Percentiles rank a stretch among this genome's conserved stretches.
Conservation (phyloP, 2,888 invertebrate genomes). For the Brachylomia viminalis region DNA sequence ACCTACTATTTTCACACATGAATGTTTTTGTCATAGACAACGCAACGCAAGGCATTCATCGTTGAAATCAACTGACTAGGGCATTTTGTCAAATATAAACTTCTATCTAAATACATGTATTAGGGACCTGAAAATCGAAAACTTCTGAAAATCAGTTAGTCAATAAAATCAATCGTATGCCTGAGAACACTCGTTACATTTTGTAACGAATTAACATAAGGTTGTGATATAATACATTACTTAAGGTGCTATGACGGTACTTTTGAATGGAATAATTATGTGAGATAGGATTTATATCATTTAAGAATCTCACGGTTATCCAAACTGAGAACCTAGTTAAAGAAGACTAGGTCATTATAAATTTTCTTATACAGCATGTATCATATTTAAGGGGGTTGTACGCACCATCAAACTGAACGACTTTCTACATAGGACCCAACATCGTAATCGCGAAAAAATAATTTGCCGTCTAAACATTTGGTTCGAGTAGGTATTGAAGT, state of each 20-base stretch:
- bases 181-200: slow-evolving; percentile 14
- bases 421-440: too few relatives aligned
- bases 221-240: slow-evolving; percentile 64
- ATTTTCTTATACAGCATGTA: not conserved
- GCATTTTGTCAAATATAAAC: not conserved
- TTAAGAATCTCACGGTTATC: slow-evolving; percentile 14
- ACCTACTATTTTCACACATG: not conserved
- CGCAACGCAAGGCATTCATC: not conserved
- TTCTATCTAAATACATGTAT: not conserved
- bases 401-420: not conserved
- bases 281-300: slow-evolving; percentile 1
- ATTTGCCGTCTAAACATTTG: not conserved
- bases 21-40: not conserved
- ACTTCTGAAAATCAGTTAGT: not conserved
- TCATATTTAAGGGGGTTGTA: not conserved
- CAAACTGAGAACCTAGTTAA: not conserved
- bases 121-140: not conserved
- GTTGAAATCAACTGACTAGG: not conserved
- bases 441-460: not conserved
- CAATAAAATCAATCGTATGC: slow-evolving; percentile 19
- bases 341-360: not conserved
- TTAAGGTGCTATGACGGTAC: slow-evolving; percentile 47
- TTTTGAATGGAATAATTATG: slow-evolving; percentile 8
- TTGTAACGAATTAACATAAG: slow-evolving; percentile 42
- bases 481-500: not conserved